A percentile compares a stretch with the other conserved stretches of the same genome.
These are phyloP conservation scores for Orestias chungarensis DNA, from an alignment of 2,797 vertebrate genomes.

Conservation along the genomic window DNA sequence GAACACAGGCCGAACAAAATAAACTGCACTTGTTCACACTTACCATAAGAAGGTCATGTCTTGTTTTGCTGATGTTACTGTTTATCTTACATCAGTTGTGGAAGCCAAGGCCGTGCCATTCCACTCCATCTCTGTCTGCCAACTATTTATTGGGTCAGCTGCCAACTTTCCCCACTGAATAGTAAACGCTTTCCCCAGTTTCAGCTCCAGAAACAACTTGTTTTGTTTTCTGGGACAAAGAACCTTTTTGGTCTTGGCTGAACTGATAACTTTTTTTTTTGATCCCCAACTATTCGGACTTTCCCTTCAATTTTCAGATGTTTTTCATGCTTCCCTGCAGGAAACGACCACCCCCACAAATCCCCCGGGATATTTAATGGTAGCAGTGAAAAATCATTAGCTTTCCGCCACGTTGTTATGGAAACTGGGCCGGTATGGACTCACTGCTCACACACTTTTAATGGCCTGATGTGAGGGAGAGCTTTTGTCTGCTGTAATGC, in stretches of 20 bases:
- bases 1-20: neutral
- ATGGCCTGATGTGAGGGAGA: slow-evolving; percentile 44
- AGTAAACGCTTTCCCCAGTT: slow-evolving; percentile 11
- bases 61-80: slow-evolving; percentile 38
- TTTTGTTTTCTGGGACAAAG: neutral
- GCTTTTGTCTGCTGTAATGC: slow-evolving; percentile 41
- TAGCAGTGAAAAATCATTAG: slow-evolving; percentile 51
- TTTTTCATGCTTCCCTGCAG: slow-evolving; percentile 15
- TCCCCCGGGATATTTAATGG: slow-evolving; percentile 47
- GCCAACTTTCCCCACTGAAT: slow-evolving; percentile 63
- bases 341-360: slow-evolving; percentile 23
- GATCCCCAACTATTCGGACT: slow-evolving; percentile 1
- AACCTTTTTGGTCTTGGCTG: slow-evolving; percentile 32
- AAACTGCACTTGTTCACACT: slow-evolving; percentile 10
- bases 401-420: slow-evolving; percentile 76
- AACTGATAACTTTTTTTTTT: slow-evolving; percentile 19
- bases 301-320: slow-evolving; percentile 27
- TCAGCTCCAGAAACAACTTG: slow-evolving; percentile 28
- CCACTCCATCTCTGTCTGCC: slow-evolving; percentile 44
- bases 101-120: slow-evolving; percentile 59
- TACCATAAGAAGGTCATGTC: slow-evolving; percentile 21
- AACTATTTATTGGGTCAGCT: slow-evolving; percentile 49
- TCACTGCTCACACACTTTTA: slow-evolving; percentile 52
- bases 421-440: slow-evolving; percentile 67
- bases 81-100: slow-evolving; percentile 61